Evolutionary conservation across 2,888 invertebrate species (phyloP), one percentile per base, ranked within the genome.

Genomic region (Odontocerum albicorne): DNA sequence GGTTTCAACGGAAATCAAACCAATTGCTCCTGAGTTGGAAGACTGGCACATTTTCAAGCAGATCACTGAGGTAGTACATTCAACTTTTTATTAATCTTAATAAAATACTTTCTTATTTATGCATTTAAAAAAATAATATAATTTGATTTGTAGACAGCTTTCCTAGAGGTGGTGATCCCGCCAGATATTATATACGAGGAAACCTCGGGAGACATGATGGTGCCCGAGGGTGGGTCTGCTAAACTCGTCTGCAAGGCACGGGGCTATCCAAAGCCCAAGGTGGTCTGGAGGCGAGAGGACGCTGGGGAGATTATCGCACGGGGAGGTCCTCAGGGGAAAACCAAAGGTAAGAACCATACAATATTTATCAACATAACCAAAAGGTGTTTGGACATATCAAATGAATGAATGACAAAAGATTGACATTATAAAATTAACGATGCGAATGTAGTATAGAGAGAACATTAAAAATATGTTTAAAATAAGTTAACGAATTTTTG

Each of bases 151-250:
- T 69, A 90, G 90, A 90, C 89, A 63, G 92, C 93, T 62, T 90
- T 84, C 70, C 74, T 95, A 67, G 92, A 94, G 73, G 94, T 95
- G 63, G 93, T 94, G 21, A 92, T 93, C 66, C 92, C 93, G 22
- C 93, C 93, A 47, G 93, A 93, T 68, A 92, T 93, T 63, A 80
- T 92, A 65, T 90, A 89, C 68, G 92, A 92, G 67, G 92, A 92
- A 70, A 92, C 92, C 7, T 91, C 93, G 45, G 92, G 93, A 10
- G 95, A 95, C 70, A 86, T 94, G 83, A 92, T 92, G 90, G 92
- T 94, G 49, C 92, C 92, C n/a, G 93, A 93, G 75, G 92, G 92
- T 46, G 92, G 92, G 32, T 87, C 90, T 4, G 92, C 91, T 0
- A 92, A 92, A 70, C 76, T 93, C 63, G 84, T 90, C 57, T 93